Percentiles rank a stretch among this genome's conserved stretches.
Evolutionary conservation across 2,888 invertebrate species (phyloP).

Genomic region (Cetonia aurata): DNA sequence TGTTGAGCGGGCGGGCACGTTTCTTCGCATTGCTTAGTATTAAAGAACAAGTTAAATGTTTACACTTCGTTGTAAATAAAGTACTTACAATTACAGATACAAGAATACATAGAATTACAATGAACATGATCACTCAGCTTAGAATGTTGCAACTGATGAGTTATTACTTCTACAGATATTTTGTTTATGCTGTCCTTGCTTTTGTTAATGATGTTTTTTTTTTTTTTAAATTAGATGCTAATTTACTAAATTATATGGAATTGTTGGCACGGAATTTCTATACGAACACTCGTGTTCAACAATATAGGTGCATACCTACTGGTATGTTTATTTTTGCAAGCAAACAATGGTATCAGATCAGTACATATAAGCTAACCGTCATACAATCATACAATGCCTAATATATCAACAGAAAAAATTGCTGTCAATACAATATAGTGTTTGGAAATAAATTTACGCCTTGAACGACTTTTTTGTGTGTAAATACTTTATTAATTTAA

Average conservation of each 20-base stretch:
- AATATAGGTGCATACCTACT: too few species aligned
- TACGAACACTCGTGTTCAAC: background rate
- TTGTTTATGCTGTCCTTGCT: constrained; percentile 13
- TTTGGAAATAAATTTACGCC: too few species aligned
- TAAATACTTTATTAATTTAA: too few species aligned
- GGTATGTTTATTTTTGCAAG: too few species aligned
- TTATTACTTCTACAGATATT: background rate
- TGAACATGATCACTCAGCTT: background rate
- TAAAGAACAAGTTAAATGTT: background rate
- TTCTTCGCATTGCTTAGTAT: constrained; percentile 15
- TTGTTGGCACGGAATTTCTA: background rate
- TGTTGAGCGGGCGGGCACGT: constrained; percentile 38
- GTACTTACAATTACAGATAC: constrained; percentile 12
- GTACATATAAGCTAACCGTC: too few species aligned
- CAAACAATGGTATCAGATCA: too few species aligned
- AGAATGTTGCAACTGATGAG: background rate
- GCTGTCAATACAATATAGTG: too few species aligned
- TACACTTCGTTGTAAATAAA: too few species aligned
- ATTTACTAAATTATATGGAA: constrained; percentile 13
- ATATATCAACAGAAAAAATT: too few species aligned
- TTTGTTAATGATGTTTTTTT: background rate
- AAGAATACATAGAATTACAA: background rate
- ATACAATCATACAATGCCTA: too few species aligned
- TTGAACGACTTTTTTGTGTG: too few species aligned
- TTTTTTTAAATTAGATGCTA: constrained; percentile 9